These are phyloP conservation scores for Varecia variegata DNA, from an alignment of 2,797 vertebrate species.

Conservation along the genomic window DNA sequence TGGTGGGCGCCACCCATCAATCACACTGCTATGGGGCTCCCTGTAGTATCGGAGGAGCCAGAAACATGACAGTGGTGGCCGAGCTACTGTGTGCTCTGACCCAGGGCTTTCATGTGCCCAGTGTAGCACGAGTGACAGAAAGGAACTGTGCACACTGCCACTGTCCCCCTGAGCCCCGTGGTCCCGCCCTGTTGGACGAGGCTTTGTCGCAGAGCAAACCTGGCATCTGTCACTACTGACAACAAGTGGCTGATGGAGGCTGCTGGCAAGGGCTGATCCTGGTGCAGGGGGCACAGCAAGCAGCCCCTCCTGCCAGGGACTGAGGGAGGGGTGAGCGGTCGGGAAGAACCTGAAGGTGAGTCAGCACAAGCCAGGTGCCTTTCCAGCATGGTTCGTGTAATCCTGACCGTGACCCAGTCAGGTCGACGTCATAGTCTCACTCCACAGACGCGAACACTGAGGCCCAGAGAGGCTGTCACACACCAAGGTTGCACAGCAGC, in stretches of 20 bases:
- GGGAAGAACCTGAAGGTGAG: not conserved
- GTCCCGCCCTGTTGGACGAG: not conserved
- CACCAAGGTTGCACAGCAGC: not conserved
- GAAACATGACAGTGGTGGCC: not conserved
- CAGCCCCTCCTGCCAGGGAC: not conserved
- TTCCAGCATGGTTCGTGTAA: not conserved
- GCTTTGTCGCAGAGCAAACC: not conserved
- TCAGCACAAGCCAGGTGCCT: not conserved
- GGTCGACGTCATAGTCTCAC: not conserved
- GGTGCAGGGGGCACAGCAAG: no score
- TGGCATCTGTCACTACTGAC: accelerated
- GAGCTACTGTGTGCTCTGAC: no score
- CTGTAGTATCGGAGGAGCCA: not conserved
- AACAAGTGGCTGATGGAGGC: not conserved
- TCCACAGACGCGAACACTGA: not conserved
- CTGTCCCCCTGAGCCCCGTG: accelerated
- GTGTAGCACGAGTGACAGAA: not conserved
- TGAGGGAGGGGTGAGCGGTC: accelerated
- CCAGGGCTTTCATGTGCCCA: no score
- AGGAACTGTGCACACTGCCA: not conserved
- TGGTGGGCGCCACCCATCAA: not conserved
- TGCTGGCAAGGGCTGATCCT: no score
- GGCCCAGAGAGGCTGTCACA: not conserved
- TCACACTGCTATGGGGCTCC: accelerated
- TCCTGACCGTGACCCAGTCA: not conserved